These are phyloP conservation scores for Cephus nigrinus DNA, from an alignment of 2,888 invertebrate species.

Conservation along the genomic window DNA sequence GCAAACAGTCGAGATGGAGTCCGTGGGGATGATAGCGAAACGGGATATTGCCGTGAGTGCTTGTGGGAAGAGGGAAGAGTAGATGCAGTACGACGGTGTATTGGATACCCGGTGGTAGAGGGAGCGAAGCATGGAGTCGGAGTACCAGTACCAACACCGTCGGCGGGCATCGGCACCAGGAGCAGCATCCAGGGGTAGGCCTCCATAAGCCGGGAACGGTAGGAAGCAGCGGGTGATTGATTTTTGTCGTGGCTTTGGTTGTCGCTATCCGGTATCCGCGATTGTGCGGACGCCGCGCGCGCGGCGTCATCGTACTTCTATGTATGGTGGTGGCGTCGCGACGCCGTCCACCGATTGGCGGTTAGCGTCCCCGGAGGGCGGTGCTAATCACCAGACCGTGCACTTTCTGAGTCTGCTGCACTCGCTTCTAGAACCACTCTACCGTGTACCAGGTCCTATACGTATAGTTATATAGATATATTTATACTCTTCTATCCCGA, in stretches of 20 bases:
- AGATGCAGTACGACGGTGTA: neutral
- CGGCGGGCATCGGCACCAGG: neutral
- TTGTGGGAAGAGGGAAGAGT: neutral
- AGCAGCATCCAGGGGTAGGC: neutral
- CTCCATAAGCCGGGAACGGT: constrained; percentile 21
- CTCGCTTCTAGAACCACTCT: constrained; percentile 61
- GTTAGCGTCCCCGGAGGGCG: constrained; percentile 64
- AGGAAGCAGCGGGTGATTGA: constrained; percentile 62
- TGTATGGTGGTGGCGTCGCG: constrained; percentile 57
- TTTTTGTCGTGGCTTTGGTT: constrained; percentile 65
- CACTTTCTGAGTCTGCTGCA: constrained; percentile 59
- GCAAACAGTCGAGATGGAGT: constrained; percentile 1
- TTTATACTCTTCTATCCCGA: neutral
- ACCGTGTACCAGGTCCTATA: constrained; percentile 41
- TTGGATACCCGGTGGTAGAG: neutral
- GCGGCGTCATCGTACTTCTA: constrained; percentile 18
- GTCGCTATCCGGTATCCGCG: constrained; percentile 54
- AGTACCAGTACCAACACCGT: neutral
- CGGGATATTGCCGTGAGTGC: neutral
- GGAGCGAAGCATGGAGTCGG: neutral
- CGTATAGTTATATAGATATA: neutral
- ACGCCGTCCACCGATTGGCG: constrained; percentile 65
- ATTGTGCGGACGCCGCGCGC: constrained; percentile 46
- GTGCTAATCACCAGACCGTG: constrained; percentile 66
- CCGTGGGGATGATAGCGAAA: neutral